phyloP scores from a whole-genome alignment of 2,888 invertebrate species.

The Diarsia dahlii region DNA sequence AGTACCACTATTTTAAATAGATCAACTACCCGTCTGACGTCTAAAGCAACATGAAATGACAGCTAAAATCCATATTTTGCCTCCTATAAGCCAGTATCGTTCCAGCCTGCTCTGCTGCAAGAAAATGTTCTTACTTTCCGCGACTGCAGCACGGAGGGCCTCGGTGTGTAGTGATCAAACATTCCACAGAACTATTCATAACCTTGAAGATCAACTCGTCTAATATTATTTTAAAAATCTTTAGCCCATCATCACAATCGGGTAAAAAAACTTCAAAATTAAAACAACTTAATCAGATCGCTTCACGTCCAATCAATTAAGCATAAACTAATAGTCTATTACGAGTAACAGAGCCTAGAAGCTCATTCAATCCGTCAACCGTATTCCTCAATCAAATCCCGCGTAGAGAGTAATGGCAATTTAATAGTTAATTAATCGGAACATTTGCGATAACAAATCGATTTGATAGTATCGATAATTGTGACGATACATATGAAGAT shows the following conservation, averaged over 20 bases:
- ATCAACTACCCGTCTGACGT: not conserved
- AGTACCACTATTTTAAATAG: not conserved
- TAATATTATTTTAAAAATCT: not conserved
- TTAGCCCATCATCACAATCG: not conserved
- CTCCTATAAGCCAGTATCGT: not conserved
- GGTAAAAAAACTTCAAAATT: not conserved
- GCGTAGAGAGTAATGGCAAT: constrained; percentile 35
- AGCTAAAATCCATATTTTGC: not conserved
- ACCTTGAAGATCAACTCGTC: not conserved
- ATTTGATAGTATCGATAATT: constrained; percentile 28
- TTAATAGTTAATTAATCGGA: constrained; percentile 49
- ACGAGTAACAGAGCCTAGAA: not conserved
- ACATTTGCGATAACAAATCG: constrained; percentile 49
- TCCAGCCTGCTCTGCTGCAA: not conserved
- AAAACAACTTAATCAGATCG: not conserved
- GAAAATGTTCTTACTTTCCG: not conserved
- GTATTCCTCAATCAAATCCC: constrained; percentile 34
- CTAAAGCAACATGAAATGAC: not conserved
- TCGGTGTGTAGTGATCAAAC: not conserved
- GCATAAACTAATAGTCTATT: constrained; percentile 19
- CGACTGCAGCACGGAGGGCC: not conserved
- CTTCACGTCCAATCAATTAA: constrained; percentile 22
- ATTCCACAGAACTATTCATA: not conserved
- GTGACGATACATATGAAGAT: constrained; percentile 23
- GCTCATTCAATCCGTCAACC: constrained; percentile 37